Evolutionary conservation across 2,888 invertebrate genomes (phyloP).

Genomic region (Eupithecia subfuscata): DNA sequence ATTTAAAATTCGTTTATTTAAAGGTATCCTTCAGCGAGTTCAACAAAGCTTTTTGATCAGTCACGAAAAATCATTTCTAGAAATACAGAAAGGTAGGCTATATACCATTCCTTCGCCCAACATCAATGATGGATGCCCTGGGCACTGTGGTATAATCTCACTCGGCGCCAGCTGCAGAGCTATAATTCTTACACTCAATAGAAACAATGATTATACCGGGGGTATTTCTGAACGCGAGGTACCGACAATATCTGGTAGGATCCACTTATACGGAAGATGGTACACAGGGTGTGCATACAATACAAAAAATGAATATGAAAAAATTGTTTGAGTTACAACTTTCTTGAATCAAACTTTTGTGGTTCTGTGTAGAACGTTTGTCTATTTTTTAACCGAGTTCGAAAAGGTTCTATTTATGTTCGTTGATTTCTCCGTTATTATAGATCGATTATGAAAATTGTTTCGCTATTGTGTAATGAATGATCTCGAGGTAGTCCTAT

Average conservation of each 20-base stretch:
- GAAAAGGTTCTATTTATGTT: too few relatives aligned
- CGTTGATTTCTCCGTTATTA: too few relatives aligned
- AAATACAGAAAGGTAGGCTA: not conserved
- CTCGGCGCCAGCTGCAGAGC: constrained; percentile 63
- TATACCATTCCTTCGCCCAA: not conserved
- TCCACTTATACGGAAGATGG: constrained; percentile 54
- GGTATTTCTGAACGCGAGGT: constrained; percentile 23
- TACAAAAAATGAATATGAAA: too few relatives aligned
- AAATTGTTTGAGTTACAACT: too few relatives aligned
- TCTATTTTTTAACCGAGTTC: too few relatives aligned
- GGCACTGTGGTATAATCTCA: constrained; percentile 10
- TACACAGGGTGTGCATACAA: constrained; percentile 48
- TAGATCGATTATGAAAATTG: too few relatives aligned
- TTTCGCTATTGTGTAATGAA: too few relatives aligned
- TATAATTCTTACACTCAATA: constrained; percentile 73
- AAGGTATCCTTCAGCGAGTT: not conserved
- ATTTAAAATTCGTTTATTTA: not conserved
- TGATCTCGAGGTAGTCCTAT: too few relatives aligned
- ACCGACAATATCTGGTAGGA: constrained; percentile 68
- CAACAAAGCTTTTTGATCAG: not conserved
- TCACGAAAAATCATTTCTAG: not conserved
- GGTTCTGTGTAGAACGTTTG: too few relatives aligned
- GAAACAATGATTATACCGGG: constrained; percentile 66
- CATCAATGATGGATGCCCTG: not conserved
- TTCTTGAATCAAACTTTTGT: too few relatives aligned